These are phyloP conservation scores for Vipera latastei DNA, from an alignment of 2,797 vertebrate genomes.

Conservation along the genomic window DNA sequence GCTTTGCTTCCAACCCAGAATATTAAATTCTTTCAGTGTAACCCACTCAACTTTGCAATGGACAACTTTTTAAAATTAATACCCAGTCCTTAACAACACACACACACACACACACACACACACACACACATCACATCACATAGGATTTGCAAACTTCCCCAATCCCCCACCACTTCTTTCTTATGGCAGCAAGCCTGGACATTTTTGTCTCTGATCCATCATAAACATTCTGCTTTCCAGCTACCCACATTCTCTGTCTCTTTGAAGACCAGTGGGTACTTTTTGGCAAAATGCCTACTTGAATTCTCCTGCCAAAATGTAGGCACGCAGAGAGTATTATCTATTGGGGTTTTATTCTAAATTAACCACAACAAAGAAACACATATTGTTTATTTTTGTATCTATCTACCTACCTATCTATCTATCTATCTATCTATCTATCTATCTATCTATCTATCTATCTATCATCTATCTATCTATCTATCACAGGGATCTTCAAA, in stretches of 20 bases:
- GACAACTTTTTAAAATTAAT: slow-evolving; percentile 31
- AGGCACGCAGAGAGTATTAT: slow-evolving; percentile 40
- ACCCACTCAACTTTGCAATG: slow-evolving; percentile 26
- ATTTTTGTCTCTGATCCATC: slow-evolving; percentile 71
- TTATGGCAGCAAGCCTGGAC: slow-evolving; percentile 70
- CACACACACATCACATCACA: not conserved
- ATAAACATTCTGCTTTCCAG: slow-evolving; percentile 71
- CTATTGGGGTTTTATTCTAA: slow-evolving; percentile 62
- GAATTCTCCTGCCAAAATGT: slow-evolving; percentile 52
- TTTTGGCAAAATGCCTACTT: slow-evolving; percentile 57
- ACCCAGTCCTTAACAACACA: not conserved
- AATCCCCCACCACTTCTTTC: slow-evolving; percentile 6
- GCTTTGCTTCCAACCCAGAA: slow-evolving; percentile 19
- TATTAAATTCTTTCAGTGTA: slow-evolving; percentile 41
- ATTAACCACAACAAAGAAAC: slow-evolving; percentile 9
- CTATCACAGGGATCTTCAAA: no score
- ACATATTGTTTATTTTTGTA: not conserved
- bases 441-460: no score
- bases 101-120: slow-evolving; percentile 8
- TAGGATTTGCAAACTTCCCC: slow-evolving; percentile 37
- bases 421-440: no score
- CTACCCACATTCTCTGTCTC: slow-evolving; percentile 65
- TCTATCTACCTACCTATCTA: not conserved
- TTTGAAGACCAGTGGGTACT: slow-evolving; percentile 65
- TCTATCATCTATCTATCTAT: no score